A percentile compares a stretch with the other conserved stretches of the same genome.
Conservation (phyloP, 2,113 vertebrate genomes). For the Brevimyrus niger region DNA sequence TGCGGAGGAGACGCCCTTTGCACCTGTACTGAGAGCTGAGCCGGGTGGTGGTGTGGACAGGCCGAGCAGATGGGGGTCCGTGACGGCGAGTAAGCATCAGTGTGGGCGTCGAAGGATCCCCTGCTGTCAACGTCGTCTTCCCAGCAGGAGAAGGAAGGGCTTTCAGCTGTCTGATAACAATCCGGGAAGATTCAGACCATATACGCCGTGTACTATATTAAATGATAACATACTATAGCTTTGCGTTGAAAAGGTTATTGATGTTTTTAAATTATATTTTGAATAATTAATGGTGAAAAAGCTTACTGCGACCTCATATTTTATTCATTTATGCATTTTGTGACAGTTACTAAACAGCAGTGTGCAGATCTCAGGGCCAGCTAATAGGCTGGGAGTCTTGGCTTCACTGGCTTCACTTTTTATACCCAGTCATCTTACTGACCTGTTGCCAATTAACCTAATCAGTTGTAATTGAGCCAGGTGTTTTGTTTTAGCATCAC, state of each 20-base stretch:
- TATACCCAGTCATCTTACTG: no score
- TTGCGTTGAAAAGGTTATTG: not conserved
- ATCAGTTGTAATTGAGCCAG: no score
- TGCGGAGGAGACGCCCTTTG: conserved; percentile 33
- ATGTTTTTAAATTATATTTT: not conserved
- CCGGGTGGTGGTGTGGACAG: not conserved
- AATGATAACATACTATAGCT: not conserved
- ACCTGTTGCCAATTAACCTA: no score
- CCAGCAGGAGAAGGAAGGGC: not conserved
- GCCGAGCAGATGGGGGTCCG: not conserved
- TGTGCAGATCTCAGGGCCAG: not conserved
- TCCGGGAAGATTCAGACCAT: not conserved
- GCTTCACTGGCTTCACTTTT: no score
- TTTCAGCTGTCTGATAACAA: not conserved
- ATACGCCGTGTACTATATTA: not conserved
- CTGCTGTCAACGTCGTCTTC: not conserved
- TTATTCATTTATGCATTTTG: not conserved
- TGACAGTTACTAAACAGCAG: not conserved
- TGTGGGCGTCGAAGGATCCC: not conserved
- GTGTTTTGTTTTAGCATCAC: no score
- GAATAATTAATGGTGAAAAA: not conserved
- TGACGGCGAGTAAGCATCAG: not conserved
- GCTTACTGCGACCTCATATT: not conserved
- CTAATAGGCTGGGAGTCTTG: not conserved
- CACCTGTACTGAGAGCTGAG: conserved; percentile 34